Evolutionary conservation across 2,888 invertebrate species (phyloP).

Genomic region (Trichopria drosophilae): DNA sequence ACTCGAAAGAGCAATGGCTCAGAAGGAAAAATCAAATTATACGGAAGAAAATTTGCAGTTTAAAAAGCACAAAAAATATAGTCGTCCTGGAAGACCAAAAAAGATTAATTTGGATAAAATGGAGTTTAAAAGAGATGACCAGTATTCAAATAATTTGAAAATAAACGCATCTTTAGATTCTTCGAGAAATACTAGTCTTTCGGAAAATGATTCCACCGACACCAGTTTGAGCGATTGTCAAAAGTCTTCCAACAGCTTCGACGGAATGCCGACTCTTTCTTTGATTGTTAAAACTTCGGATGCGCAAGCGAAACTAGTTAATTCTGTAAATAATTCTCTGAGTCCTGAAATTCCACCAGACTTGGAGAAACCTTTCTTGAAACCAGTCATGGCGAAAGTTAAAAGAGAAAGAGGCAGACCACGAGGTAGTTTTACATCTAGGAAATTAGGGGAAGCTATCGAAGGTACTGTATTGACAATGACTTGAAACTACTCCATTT

Average conservation of each 20-base stretch:
- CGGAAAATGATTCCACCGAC: constrained; percentile 38
- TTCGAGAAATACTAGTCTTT: constrained; percentile 38
- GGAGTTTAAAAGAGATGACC: constrained; percentile 38
- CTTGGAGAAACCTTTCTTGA: constrained; percentile 51
- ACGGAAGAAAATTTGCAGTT: constrained; percentile 50
- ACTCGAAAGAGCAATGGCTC: constrained; percentile 71
- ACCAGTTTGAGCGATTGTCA: constrained; percentile 39
- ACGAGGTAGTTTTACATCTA: constrained; percentile 41
- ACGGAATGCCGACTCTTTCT: constrained; percentile 55
- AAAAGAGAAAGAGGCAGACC: constrained; percentile 49
- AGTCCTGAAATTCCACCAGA: constrained; percentile 46
- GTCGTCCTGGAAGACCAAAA: constrained; percentile 52
- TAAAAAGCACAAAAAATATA: constrained; percentile 50
- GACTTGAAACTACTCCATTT: too few relatives aligned
- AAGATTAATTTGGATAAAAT: constrained; percentile 37
- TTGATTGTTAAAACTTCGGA: constrained; percentile 49
- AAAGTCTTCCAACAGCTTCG: constrained; percentile 47
- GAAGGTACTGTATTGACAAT: constrained; percentile 45
- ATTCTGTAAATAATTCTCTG: constrained; percentile 40
- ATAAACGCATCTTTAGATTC: constrained; percentile 41
- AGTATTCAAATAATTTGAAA: constrained; percentile 29
- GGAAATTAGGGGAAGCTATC: constrained; percentile 48
- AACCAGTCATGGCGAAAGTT: constrained; percentile 46
- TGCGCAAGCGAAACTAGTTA: constrained; percentile 39
- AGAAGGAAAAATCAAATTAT: constrained; percentile 72